Evolutionary conservation across 2,888 invertebrate genomes (phyloP), one percentile per base, ranked within the genome.

Genomic region (Himalopsyche japonica): DNA sequence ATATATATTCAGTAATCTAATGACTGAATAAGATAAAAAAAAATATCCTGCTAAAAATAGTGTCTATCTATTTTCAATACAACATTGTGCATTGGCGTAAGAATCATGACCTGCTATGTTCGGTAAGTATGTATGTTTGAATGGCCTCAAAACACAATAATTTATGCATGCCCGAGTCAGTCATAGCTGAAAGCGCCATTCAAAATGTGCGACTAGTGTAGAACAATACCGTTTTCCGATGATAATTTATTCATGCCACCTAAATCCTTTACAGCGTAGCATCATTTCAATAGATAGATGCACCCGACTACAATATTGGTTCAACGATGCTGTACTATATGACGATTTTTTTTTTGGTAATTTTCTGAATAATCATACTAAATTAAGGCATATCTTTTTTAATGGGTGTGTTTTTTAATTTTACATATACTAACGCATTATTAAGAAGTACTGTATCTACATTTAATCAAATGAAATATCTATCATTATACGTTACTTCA

Each of bases 171-270:
- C 30, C 30, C 12, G 27, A 70, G 70, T 70, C 70, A 70, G 70
- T 27, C 27, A 30, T 27, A 10, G 70, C 27, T 70, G 27, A 70
- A 70, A 27, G 4, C 30, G 27, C 30, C 70, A 15, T 15, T 30
- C 70, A 70, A 27, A 70, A 15, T 70, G 70, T 70, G 70, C 24
- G 27, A 27, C 30, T 70, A 3, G 27, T 70, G 27, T 27, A 70
- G 70, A 12, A 70, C 70, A 70, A 70, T 70, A 70, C 70, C 30
- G 27, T 15, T 24, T 30, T 70, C 12, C 4, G 34, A 32, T 18
- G 20, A 80, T 80, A 80, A 80, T 80, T 80, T 80, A 80, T 80
- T 49, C 80, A 80, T 48, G 47, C 20, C 27, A n/a, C 80, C 70
- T 15, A 70, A 70, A 70, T 70, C 27, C 15, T 30, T 70, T 30